A percentile compares a stretch with the other conserved stretches of the same genome.
Conservation (phyloP, 2,113 vertebrate genomes). For the Gopherus evgoodei region DNA sequence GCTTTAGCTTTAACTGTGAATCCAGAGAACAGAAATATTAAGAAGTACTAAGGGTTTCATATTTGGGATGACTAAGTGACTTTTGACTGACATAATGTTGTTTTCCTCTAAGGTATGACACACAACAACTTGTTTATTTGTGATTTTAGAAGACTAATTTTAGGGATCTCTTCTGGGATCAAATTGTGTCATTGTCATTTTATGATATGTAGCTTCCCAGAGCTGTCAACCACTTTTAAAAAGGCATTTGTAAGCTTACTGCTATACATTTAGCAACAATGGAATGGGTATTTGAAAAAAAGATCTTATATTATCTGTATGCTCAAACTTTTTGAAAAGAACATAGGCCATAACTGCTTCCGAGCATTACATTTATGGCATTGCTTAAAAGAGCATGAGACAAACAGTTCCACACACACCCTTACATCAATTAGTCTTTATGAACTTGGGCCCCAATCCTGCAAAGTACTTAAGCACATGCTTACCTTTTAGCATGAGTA, state of each 20-base stretch:
- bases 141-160: background rate
- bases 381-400: background rate
- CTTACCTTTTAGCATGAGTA: background rate
- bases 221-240: background rate
- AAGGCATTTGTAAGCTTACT: background rate
- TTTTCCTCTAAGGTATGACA: background rate
- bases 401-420: background rate
- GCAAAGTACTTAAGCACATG: background rate
- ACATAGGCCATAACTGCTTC: background rate
- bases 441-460: background rate
- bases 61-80: background rate
- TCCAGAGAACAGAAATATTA: background rate
- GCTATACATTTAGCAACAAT: background rate
- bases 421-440: background rate
- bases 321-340: background rate
- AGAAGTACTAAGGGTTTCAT: background rate
- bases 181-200: background rate
- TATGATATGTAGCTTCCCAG: background rate
- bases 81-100: background rate
- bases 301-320: background rate
- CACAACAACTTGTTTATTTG: background rate
- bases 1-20: background rate
- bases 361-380: background rate
- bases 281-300: background rate
- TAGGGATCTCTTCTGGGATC: background rate